Evolutionary conservation across 2,888 invertebrate genomes (phyloP).

Genomic region (Aspidiotus destructor): DNA sequence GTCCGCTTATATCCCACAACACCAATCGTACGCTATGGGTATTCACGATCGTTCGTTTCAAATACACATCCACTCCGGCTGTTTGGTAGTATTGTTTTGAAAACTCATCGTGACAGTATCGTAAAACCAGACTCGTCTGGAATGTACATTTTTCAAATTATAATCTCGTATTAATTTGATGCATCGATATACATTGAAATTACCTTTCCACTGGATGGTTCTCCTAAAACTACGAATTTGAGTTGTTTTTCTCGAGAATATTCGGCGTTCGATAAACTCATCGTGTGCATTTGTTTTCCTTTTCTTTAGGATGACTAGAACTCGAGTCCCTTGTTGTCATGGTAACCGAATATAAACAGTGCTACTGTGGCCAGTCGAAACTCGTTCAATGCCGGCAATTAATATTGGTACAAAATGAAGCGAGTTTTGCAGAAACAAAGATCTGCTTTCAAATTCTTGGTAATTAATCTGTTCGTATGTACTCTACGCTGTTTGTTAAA

Average conservation of each 20-base stretch:
- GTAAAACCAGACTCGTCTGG: constrained; percentile 54
- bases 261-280: not conserved
- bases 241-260: constrained; percentile 49
- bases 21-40: constrained; percentile 56
- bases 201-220: constrained; percentile 74
- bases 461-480: constrained; percentile 9
- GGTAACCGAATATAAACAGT: not conserved
- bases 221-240: constrained; percentile 71
- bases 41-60: constrained; percentile 53
- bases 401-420: constrained; percentile 17
- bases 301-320: too few species aligned
- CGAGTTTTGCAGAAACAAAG: constrained; percentile 27
- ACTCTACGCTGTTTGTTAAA: not conserved
- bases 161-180: not conserved
- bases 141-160: not conserved
- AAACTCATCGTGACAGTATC: constrained; percentile 60
- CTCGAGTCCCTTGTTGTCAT: not conserved
- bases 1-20: constrained; percentile 77
- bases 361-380: too few species aligned
- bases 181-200: not conserved
- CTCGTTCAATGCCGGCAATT: not conserved
- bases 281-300: too few species aligned
- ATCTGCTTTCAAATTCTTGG: constrained; percentile 30
- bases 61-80: constrained; percentile 61
- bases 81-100: constrained; percentile 53